Evolutionary conservation across 2,888 invertebrate species (phyloP), one percentile per base, ranked within the genome.

Genomic region (Tineola bisselliella): DNA sequence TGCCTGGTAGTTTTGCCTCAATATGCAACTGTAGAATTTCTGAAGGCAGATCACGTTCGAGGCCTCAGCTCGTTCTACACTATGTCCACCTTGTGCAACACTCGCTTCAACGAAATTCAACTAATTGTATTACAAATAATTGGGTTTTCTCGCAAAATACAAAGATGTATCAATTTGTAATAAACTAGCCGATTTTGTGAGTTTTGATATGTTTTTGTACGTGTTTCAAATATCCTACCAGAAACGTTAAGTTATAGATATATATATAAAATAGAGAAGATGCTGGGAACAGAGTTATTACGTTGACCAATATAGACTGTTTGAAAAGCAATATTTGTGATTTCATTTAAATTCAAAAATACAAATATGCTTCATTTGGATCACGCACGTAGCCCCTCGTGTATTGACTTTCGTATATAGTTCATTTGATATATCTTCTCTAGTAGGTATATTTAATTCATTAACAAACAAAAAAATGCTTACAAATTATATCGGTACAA

Each of bases 21-120:
- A 56, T 25, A 19, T 56, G 56, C 56, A 56, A 56, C 19, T 58
- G 58, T 13, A 33, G 10, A 33, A 33, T 13, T 30, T 58, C 58
- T 33, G 12, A 33, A 58, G 31, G 58, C 58, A 15, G 17, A 58
- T 25, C 58, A 58, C 58, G 58, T 56, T 18, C 48, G 17, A 13
- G 13, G 25, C 56, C 25, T 25, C 56, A n/a, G 12, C 56, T 25
- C 30, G 15, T 56, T 19, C 56, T 13, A 30, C n/a, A 18, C 56
- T 11, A 33, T 33, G 58, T 58, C 58, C 58, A 58, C 58, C 58
- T 58, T 17, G 58, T 33, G 33, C 31, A 19, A 58, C 58, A 33
- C 58, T 58, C 12, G 58, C 33, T 58, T 58, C 33, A 15, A 33
- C 33, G 33, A 58, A 58, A 58, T 58, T 33, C 58, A 13, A 56